These are phyloP conservation scores for Chanos chanos DNA, from an alignment of 2,797 vertebrate genomes.

Conservation along the genomic window DNA sequence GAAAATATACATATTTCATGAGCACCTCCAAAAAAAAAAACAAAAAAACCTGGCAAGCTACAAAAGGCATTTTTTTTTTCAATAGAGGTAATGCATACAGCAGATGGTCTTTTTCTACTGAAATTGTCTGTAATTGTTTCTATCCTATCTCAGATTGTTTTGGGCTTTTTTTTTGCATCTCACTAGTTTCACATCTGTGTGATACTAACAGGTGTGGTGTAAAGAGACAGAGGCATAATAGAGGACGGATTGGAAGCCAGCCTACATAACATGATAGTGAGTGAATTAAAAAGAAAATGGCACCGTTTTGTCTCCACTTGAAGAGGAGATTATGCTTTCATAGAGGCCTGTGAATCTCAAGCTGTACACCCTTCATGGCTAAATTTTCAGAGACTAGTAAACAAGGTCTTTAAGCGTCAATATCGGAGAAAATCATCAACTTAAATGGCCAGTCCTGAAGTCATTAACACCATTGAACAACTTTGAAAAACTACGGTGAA, in stretches of 20 bases:
- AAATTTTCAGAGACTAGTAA: slow-evolving; percentile 4
- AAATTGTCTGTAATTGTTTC: slow-evolving; percentile 89
- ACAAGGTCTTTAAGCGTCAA: slow-evolving; percentile 1
- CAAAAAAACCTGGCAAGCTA: slow-evolving; percentile 41
- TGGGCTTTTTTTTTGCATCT: slow-evolving; percentile 67
- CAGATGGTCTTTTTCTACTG: slow-evolving; percentile 81
- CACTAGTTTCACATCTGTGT: slow-evolving; percentile 78
- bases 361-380: background rate
- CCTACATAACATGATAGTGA: slow-evolving; percentile 66
- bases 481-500: too few relatives aligned
- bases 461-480: too few relatives aligned
- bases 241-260: slow-evolving; percentile 64
- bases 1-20: slow-evolving; percentile 55
- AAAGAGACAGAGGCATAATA: slow-evolving; percentile 63
- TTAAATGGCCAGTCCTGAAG: too few relatives aligned
- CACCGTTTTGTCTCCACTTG: slow-evolving; percentile 70
- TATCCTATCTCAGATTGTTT: slow-evolving; percentile 80
- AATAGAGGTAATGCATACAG: slow-evolving; percentile 72
- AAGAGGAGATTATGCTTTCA: slow-evolving; percentile 81
- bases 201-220: slow-evolving; percentile 87
- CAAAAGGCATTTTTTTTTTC: slow-evolving; percentile 45
- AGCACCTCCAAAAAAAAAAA: slow-evolving; percentile 38
- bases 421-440: background rate
- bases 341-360: slow-evolving; percentile 65
- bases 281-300: slow-evolving; percentile 75